Base-by-base conservation (phyloP, 2,113 vertebrate species). In the Carassius carassius region DNA sequence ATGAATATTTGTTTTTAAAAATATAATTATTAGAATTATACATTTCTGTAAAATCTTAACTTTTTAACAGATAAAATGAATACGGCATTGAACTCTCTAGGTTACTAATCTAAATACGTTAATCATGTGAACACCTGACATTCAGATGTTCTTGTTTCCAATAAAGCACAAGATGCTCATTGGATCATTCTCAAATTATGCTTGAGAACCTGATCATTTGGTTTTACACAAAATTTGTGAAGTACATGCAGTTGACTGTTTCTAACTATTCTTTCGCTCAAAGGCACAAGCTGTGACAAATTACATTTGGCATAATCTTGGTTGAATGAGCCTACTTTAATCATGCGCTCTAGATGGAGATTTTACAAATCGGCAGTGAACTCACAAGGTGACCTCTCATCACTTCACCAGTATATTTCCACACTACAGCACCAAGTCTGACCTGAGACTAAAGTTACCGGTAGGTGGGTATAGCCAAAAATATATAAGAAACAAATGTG, bases 271-370 rank as follows among this genome's bases (percentile, higher is more conserved):
- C 60, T 56, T 37, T 56, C 9, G 1, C 47, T 69, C 44, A 78
- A 73, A 29, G 7, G 49, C 65, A 63, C 25, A 49, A 87, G 65
- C 47, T 60, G 37, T 88, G 86, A 84, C 67, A 86, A 88, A 89
- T 90, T 80, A 86, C 62, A 63, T 86, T 85, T 86, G 84, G 49
- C 84, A 77, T 88, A 89, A 90, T 89, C 89, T 63, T 78, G 84
- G 84, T 62, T 86, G 65, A 86, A 88, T 11, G 54, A 87, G 85
- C 60, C 80, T 69, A 75, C 56, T 86, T 87, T 88, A 88, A 91
- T 90, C 87, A 88, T 86, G 85, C 54, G 12, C 56, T 82, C 79
- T 87, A 85, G 78, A 87, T 84, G 85, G 77, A 88, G 9, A 86
- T 89, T 88, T 90, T 77, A 85, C 82, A 88, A 86, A 86, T 86